Base-by-base conservation (phyloP, 2,888 invertebrate species). In the Argynnis bischoffii region DNA sequence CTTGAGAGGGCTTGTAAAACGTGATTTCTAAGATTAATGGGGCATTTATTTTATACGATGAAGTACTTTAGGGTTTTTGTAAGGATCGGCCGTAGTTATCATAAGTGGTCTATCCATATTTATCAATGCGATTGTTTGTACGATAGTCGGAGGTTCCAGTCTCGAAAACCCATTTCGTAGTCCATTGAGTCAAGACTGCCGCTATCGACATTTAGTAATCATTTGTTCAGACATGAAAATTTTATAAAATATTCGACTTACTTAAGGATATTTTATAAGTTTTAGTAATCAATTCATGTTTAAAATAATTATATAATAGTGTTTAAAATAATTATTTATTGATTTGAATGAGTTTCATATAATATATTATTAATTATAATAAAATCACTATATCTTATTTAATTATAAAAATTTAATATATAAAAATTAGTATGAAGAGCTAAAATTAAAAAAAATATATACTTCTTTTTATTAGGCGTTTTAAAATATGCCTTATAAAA, bases 1-100 rank as follows among this genome's bases (percentile, higher is more conserved):
- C 64, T 48, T 47, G 41, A 50, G 15, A 54, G 41, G 11, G 54
- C 14, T 67, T 48, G 15, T 56, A 59, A 60, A 57, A 55, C 61
- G 41, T 35, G 41, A 66, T 66, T 50, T 51, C 48, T 66, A 14
- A 66, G 8, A n/a, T 55, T 55, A 6, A 35, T 55, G 11, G 13
- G 11, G 41, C 11, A 31, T 35, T 16, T 55, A 4, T 55, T 35
- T 35, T 15, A 35, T n/a, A 16, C 26, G 31, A 26, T 6, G 16
- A n/a, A 16, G 16, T 2, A 51, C 50, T n/a, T 51, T 51, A 50
- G n/a, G 0, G 4, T 55, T 55, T 53, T 26, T 21, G 13, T 18
- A 18, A 51, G 35, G 21, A 51, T 51, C 15, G 51, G 4, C 8
- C 8, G 16, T 51, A 18, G 53, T 53, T 18, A 53, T 21, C 18